Base-by-base conservation (phyloP, 2,888 invertebrate species). In the Eumacrocentrus americanus region DNA sequence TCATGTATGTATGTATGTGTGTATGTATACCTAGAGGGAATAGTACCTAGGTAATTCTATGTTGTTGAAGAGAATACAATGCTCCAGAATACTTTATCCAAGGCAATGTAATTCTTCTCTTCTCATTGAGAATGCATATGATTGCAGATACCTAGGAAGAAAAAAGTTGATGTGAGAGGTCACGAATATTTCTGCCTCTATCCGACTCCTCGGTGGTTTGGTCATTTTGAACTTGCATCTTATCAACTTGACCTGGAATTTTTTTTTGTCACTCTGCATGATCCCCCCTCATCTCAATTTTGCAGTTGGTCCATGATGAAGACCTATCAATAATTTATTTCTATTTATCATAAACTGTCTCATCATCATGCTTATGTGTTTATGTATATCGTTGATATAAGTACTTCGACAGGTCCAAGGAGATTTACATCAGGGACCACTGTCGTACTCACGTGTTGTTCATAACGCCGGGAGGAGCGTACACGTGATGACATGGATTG, bases 361-460 rank as follows among this genome's bases (percentile, higher is more conserved):
- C 3, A 18, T 18, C 20, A 9, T 9, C 20, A 16, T 2, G 20
- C 16, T 42, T 18, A 2, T 11, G 16, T 3, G 20, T 9, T n/a
- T 1, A 18, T 14, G 9, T 16, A 12, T 40, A 5, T 7, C 16
- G 7, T 18, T 16, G 18, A 42, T 42, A 42, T 2, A 3, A 16
- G n/a, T 6, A 42, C 9, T 4, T 11, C 35, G 35, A 42, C 3
- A 18, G 42, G 42, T 42, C 20, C 11, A 18, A 18, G 20, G 20
- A 42, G 9, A 22, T n/a, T 23, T 46, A 12, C 23, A 23, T 46
- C n/a, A 23, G n/a, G n/a, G 23, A 22, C 23, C 46, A 25, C 20
- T 14, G 40, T 25, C n/a, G 16, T 52, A 47, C 73, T 77, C 77
- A 77, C 77, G 77, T 77, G 77, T 76, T 69, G 70, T 70, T 67